These are phyloP conservation scores for Chaunax sp. DNA, from an alignment of 2,797 vertebrate species.

Conservation along the genomic window DNA sequence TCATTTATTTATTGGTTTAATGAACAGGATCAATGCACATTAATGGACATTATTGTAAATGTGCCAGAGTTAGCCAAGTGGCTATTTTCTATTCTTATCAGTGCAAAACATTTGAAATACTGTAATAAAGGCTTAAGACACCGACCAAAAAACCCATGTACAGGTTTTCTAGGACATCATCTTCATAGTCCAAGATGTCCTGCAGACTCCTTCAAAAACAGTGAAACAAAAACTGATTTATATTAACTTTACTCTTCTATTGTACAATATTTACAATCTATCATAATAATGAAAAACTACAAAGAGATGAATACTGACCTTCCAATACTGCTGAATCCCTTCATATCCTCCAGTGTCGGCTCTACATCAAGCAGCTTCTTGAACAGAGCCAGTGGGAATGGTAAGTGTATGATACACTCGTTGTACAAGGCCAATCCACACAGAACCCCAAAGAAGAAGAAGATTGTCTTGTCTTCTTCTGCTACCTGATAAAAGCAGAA, in stretches of 20 bases:
- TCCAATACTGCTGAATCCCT: slow-evolving; percentile 85
- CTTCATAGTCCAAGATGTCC: slow-evolving; percentile 84
- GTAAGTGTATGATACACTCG: slow-evolving; percentile 88
- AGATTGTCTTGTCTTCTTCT: slow-evolving; percentile 81
- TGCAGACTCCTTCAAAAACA: slow-evolving; percentile 84
- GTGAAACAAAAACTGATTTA: background rate
- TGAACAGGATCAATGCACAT: too few species aligned
- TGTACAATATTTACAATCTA: background rate
- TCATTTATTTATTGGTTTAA: too few species aligned
- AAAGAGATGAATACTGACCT: slow-evolving; percentile 62
- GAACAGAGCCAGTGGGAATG: slow-evolving; percentile 92
- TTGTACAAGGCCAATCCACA: slow-evolving; percentile 94
- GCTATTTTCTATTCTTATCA: too few species aligned
- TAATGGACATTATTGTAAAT: too few species aligned
- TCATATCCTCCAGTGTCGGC: slow-evolving; percentile 89
- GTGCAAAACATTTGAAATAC: background rate
- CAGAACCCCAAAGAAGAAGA: slow-evolving; percentile 89
- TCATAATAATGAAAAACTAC: background rate
- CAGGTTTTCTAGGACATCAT: slow-evolving; percentile 82
- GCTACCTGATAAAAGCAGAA: slow-evolving; percentile 77
- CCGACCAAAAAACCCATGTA: slow-evolving; percentile 86
- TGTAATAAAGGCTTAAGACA: background rate
- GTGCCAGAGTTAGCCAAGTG: too few species aligned
- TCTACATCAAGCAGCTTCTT: slow-evolving; percentile 90
- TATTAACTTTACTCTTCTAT: fast-evolving